Evolutionary conservation across 1,140 invertebrate genomes (phyloP).

Genomic region (Lineus longissimus): DNA sequence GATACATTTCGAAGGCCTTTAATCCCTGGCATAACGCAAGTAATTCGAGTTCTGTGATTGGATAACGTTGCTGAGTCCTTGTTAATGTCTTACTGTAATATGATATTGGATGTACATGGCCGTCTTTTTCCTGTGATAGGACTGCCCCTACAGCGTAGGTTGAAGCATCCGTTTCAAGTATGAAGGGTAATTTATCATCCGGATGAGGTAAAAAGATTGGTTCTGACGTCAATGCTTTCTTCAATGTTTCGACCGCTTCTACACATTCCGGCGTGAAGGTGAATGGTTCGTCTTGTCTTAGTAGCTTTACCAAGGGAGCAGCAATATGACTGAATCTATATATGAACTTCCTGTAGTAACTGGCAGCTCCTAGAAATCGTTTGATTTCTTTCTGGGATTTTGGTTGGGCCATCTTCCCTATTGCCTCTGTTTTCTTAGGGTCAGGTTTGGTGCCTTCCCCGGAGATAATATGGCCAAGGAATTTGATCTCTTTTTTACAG

Average conservation of each 20-base stretch:
- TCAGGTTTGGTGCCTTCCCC: neutral
- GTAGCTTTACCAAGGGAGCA: conserved; percentile 16
- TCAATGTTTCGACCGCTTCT: no score
- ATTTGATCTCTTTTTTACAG: neutral
- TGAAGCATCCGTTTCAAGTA: neutral
- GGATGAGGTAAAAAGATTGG: no score
- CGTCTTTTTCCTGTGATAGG: neutral
- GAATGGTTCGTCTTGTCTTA: no score
- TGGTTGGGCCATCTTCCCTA: neutral
- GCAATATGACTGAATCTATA: conserved; percentile 35
- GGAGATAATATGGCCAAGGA: neutral
- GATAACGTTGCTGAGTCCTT: neutral
- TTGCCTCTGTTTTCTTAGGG: neutral
- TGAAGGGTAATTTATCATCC: neutral
- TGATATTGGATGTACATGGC: neutral
- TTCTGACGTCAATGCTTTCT: no score
- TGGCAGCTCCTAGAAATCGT: conserved; percentile 27
- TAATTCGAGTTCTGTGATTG: neutral
- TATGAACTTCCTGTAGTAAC: conserved; percentile 50
- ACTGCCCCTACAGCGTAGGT: neutral
- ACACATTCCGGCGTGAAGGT: no score
- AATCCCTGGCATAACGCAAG: neutral
- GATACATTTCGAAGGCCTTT: neutral
- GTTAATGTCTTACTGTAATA: neutral
- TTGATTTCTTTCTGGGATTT: neutral